These are phyloP conservation scores for Bos javanicus DNA, from an alignment of 2,113 vertebrate species.

Conservation along the genomic window DNA sequence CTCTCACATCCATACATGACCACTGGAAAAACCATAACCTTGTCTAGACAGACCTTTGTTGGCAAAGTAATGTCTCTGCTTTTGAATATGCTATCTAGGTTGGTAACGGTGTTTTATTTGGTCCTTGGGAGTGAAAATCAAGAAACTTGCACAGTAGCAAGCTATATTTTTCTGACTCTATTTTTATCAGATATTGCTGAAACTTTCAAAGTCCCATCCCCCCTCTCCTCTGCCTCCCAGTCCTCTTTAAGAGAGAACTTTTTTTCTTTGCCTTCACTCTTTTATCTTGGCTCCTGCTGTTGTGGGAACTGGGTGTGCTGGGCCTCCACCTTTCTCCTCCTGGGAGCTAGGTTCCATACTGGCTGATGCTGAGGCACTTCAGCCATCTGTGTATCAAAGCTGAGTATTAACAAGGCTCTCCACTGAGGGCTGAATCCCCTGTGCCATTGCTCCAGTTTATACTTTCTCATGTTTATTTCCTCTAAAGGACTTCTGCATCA, in stretches of 20 bases:
- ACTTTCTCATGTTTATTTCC: not conserved
- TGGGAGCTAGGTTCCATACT: not conserved
- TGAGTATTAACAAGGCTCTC: not conserved
- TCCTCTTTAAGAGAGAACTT: not conserved
- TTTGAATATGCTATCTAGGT: no score
- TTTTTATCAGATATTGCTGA: not conserved
- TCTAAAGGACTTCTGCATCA: not conserved
- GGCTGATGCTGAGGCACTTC: not conserved
- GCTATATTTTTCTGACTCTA: not conserved
- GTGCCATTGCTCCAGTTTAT: not conserved
- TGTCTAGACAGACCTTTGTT: no score
- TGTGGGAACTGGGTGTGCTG: not conserved
- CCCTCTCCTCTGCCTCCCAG: accelerated
- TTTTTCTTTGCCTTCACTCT: not conserved
- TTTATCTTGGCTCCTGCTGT: not conserved
- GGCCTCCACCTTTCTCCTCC: not conserved
- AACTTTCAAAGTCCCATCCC: not conserved
- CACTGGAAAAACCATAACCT: no score
- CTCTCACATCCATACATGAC: no score
- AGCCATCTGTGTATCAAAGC: not conserved
- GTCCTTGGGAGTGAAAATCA: not conserved
- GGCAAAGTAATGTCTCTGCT: no score
- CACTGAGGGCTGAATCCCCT: not conserved
- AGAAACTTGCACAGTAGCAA: not conserved
- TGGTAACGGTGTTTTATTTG: not conserved